Conservation (phyloP, 1,140 invertebrate species). For the Pinna nobilis region DNA sequence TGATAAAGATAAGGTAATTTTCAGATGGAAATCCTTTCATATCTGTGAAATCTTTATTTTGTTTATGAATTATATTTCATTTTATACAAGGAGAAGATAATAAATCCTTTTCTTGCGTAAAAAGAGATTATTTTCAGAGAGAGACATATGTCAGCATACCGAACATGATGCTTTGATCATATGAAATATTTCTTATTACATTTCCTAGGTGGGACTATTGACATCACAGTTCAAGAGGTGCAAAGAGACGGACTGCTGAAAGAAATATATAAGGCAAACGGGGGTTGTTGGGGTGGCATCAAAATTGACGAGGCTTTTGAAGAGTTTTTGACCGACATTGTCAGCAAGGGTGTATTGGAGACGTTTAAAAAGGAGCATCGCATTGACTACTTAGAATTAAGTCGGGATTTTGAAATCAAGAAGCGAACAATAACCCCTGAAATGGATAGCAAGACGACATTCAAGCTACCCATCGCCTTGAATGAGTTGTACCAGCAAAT, state of each 20-base stretch:
- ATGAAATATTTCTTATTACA: no score
- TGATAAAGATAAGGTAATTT: background rate
- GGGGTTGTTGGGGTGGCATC: constrained; percentile 77
- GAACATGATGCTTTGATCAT: no score
- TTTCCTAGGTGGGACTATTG: constrained; percentile 77
- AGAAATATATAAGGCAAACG: constrained; percentile 79
- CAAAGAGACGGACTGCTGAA: constrained; percentile 73
- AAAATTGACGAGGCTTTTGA: constrained; percentile 34
- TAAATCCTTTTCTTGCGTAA: no score
- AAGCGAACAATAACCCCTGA: constrained; percentile 26
- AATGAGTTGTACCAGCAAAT: constrained; percentile 24
- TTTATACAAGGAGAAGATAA: no score
- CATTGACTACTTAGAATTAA: constrained; percentile 30
- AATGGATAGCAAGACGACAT: constrained; percentile 12
- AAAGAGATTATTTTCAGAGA: no score
- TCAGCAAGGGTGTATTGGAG: constrained; percentile 21
- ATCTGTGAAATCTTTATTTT: background rate
- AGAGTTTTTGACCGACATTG: constrained; percentile 24
- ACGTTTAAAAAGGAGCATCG: constrained; percentile 6
- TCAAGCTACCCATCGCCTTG: constrained; percentile 25
- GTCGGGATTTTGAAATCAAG: constrained; percentile 42
- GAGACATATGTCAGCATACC: no score
- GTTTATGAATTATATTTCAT: no score
- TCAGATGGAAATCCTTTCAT: background rate
- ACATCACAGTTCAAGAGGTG: constrained; percentile 80